Evolutionary conservation across 1,140 invertebrate genomes (phyloP), one percentile per base, ranked within the genome.

Genomic region (Drosophila albomicans): DNA sequence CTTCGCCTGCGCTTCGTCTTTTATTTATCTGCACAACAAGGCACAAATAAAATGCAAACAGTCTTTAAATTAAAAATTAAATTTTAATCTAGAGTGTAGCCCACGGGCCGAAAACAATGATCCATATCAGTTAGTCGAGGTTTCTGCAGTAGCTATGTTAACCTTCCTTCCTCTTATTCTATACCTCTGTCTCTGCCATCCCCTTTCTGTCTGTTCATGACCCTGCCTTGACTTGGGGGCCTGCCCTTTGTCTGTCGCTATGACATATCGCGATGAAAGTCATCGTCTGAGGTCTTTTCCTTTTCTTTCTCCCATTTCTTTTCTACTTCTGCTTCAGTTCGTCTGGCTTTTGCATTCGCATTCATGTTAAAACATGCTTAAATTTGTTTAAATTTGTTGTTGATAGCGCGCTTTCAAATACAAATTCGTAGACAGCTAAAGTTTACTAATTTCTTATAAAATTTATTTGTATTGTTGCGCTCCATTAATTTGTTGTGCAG

Each of bases 11-110:
- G 32, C 59, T 16, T 69, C 15, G 46, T 66, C 63, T 51, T 59
- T 54, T 82, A 79, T 78, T 80, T 84, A 65, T 75, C 68, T 30
- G 66, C 35, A 69, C 64, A 70, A 79, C 51, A 58, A 52, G 30
- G 43, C 49, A 70, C 77, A 91, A 91, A 87, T 82, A 81, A 75
- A 84, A 88, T 13, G 75, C 89, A 91, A 91, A 80, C 81, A 81
- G 80, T 75, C 85, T 75, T 89, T 78, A 89, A 91, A 91, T 89
- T 91, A 86, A 91, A 91, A 91, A 91, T 91, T 91, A 86, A 91
- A 91, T 80, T 91, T 91, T 91, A 89, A 91, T 89, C 76, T 81
- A 69, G 30, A 62, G 54, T 54, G 58, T 49, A 32, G 32, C 54
- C 59, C 25, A 32, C 32, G 15, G 45, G 57, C 67, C 38, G 20